Base-by-base conservation (phyloP, 2,888 invertebrate species). In the Drosophila algonquin region DNA sequence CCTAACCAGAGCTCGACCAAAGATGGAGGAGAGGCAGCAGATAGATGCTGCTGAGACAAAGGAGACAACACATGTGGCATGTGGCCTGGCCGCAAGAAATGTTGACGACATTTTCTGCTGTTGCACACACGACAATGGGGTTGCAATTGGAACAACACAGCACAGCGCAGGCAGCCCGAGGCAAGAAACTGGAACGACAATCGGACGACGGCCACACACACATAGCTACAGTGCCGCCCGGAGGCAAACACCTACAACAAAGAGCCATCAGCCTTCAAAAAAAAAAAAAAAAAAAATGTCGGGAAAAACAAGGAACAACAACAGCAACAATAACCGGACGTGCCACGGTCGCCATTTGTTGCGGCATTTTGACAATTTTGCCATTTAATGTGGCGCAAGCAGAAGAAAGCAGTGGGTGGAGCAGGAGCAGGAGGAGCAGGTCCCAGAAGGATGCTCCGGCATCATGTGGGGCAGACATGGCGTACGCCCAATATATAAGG, bases 41-140 rank as follows among this genome's bases (percentile, higher is more conserved):
- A 45, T 12, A 44, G 45, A 51, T 14, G 9, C 54, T 27, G 53
- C 3, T 27, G 40, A 67, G 57, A 67, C 62, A 59, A 50, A 55
- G 30, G 35, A 50, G 35, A 50, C 44, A 63, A 68, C 63, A 57
- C 48, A 72, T 65, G 62, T 50, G 74, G 56, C 21, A 21, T 21
- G 21, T 21, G 21, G 21, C 21, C 60, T 27, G 57, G 70, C 67
- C 50, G 53, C 70, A 76, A 69, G 71, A 63, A 76, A 61, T 81
- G 79, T 76, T 74, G 85, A 76, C 78, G 84, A 74, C 60, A 79
- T 76, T 81, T 81, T 81, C 79, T 78, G 79, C 79, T 79, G 73
- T 73, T 76, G 74, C 71, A 76, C 79, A 75, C 60, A 75, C 60
- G 76, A 73, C 73, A 73, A 68, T 65, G 54, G 44, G 24, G 52